Base-by-base conservation (phyloP, 2,797 vertebrate genomes). In the Nannoperca australis region DNA sequence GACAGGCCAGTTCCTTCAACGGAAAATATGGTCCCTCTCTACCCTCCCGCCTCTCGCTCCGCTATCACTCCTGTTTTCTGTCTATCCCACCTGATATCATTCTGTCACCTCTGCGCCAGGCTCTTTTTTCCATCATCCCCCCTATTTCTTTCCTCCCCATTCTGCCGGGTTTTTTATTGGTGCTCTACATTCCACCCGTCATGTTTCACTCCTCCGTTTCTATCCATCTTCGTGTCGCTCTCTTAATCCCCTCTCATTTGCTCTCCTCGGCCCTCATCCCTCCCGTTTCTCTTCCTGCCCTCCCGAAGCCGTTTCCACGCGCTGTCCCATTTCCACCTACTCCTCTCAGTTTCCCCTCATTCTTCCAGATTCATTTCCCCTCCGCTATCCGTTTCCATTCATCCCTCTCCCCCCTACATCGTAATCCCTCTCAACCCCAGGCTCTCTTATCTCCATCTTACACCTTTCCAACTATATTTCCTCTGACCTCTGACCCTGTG, bases 1-100 rank as follows among this genome's bases (percentile, higher is more conserved):
- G 95, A 96, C 95, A 96, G 94, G 92, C 92, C 94, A 95, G 95
- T 96, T 96, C 95, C 95, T 94, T 95, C 95, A 96, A 85, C 65
- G 77, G 93, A 93, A 96, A 96, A 96, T 96, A 96, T 95, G 93
- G 91, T 89, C 89, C 92, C 91, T 88, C 83, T 90, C 88, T 87
- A 59, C 86, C 72, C 88, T 89, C 82, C 85, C 83, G 84, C 91
- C 86, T 88, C 88, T 71, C 80, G 81, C 88, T 84, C 86, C 40
- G 82, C 93, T 90, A 94, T 92, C 91, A 93, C 91, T 91, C 91
- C 91, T 94, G 85, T 88, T 91, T 91, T 89, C 91, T 91, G 90
- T 90, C 87, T 93, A 88, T 86, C 88, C 88, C 90, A 88, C 90
- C 91, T 91, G 90, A 94, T 91, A 93, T 95, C 93, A 91, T 92